Conservation (phyloP, 2,797 vertebrate species). For the Ctenopoma kingsleyae region DNA sequence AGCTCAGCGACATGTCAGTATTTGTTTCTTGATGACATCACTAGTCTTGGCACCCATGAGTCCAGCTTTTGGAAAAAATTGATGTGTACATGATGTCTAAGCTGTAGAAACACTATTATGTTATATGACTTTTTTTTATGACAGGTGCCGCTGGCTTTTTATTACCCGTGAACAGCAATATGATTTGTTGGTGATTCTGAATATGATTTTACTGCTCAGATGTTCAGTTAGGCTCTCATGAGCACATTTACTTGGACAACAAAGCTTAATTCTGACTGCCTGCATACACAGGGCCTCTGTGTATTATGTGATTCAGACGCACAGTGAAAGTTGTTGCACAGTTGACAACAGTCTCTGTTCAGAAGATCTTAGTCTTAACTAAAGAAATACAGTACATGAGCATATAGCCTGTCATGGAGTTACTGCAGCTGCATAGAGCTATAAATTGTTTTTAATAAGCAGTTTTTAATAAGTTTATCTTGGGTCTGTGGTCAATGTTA, state of each 20-base stretch:
- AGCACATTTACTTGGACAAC: background rate
- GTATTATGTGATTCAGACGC: conserved; percentile 11
- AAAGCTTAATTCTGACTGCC: background rate
- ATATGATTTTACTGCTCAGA: background rate
- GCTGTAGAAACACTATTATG: background rate
- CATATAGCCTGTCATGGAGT: background rate
- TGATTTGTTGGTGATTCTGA: background rate
- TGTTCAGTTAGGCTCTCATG: background rate
- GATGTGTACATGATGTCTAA: background rate
- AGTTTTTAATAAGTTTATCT: too few relatives aligned
- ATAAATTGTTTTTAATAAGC: too few relatives aligned
- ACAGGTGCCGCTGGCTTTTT: background rate
- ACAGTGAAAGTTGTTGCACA: conserved; percentile 3
- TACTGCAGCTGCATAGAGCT: too few relatives aligned
- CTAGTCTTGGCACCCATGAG: conserved; percentile 35
- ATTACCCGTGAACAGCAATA: background rate
- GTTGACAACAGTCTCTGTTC: background rate
- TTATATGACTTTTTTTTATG: background rate
- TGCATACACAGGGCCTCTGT: background rate
- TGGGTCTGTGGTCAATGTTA: background rate
- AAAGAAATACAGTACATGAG: background rate
- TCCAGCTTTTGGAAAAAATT: conserved; percentile 8
- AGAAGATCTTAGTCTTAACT: background rate
- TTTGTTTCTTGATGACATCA: conserved; percentile 56
- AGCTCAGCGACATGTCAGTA: conserved; percentile 52